phyloP scores from a whole-genome alignment of 2,113 vertebrate species.

The Brachirus orientalis region DNA sequence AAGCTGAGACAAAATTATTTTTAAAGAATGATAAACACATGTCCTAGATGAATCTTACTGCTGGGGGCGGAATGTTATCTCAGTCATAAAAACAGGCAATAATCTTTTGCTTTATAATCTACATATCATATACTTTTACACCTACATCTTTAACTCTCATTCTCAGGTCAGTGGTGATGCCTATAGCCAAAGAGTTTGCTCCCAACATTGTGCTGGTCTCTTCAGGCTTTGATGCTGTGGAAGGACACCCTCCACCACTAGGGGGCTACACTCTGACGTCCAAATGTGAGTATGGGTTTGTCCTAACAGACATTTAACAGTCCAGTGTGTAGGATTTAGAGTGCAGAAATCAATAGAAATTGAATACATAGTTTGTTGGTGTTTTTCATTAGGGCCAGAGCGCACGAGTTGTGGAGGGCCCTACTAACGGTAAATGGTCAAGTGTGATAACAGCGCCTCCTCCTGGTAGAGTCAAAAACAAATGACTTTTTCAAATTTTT shows the following conservation, averaged over 20 bases:
- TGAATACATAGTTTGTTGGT: too few species aligned
- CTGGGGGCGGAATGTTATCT: not conserved
- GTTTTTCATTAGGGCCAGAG: too few species aligned
- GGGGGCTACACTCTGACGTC: slow-evolving; percentile 94
- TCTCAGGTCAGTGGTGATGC: slow-evolving; percentile 93
- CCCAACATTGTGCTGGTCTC: slow-evolving; percentile 95
- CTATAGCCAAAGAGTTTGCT: slow-evolving; percentile 93
- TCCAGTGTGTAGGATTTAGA: too few species aligned
- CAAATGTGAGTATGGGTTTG: slow-evolving; percentile 83
- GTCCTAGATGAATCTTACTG: not conserved
- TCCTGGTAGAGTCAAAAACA: too few species aligned
- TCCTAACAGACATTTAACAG: not conserved
- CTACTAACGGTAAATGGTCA: too few species aligned
- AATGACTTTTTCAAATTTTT: too few species aligned
- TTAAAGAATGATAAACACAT: too few species aligned
- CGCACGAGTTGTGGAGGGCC: too few species aligned
- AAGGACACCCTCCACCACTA: slow-evolving; percentile 92
- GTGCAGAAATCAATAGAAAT: too few species aligned
- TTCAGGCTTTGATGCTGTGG: slow-evolving; percentile 93
- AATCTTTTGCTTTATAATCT: not conserved
- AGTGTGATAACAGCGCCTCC: too few species aligned
- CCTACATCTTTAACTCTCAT: not conserved
- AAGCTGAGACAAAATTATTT: too few species aligned
- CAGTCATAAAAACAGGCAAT: not conserved
- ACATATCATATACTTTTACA: too few species aligned